phyloP scores from a whole-genome alignment of 2,888 invertebrate species.

The Melangyna quadrimaculata region DNA sequence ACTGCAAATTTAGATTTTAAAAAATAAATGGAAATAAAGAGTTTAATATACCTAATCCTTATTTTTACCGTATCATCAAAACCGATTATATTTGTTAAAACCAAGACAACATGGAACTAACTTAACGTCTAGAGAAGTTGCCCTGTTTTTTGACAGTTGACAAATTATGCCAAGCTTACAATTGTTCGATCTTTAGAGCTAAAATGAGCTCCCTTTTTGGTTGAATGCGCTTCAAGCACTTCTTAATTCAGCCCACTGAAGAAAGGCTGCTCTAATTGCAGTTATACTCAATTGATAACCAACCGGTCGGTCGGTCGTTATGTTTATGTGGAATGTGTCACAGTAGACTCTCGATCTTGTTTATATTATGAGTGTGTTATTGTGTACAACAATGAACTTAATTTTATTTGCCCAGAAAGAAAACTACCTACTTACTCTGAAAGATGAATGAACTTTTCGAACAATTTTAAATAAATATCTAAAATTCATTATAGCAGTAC shows the following conservation, averaged over 20 bases:
- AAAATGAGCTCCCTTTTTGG: not conserved
- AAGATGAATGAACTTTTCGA: constrained; percentile 49
- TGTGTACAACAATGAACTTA: constrained; percentile 33
- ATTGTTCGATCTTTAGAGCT: not conserved
- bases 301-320: not conserved
- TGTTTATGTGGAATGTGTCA: not conserved
- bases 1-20: too few relatives aligned
- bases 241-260: not conserved
- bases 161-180: not conserved
- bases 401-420: constrained; percentile 27
- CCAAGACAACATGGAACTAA: too few relatives aligned
- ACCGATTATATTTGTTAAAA: too few relatives aligned
- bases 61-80: too few relatives aligned
- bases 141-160: not conserved
- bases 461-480: not conserved
- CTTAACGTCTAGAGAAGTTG: not conserved
- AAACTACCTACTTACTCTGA: not conserved
- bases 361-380: constrained; percentile 14
- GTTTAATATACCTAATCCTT: too few relatives aligned
- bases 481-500: constrained; percentile 7
- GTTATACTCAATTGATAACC: constrained; percentile 44
- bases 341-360: not conserved
- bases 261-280: constrained; percentile 43
- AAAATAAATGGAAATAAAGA: too few relatives aligned
- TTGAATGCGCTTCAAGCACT: not conserved